Evolutionary conservation across 1,140 invertebrate genomes (phyloP).

Genomic region (Diploscapter pachys): DNA sequence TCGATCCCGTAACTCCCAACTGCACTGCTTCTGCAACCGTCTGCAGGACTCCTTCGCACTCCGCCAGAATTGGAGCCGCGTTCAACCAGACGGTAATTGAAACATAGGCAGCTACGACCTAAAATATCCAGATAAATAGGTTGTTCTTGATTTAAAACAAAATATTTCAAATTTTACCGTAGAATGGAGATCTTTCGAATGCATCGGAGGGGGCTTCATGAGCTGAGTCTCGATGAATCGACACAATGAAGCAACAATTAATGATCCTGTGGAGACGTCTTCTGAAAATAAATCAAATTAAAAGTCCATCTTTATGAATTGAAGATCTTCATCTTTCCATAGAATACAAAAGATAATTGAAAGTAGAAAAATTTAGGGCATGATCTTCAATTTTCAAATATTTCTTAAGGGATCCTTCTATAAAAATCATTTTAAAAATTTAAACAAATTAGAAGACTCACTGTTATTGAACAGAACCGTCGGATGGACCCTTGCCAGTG

Average conservation of each 20-base stretch:
- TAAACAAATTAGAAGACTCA: conserved; percentile 21
- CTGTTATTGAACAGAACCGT: conserved; percentile 48
- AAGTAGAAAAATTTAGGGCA: not conserved
- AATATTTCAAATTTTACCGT: conserved; percentile 67
- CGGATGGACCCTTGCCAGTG: conserved; percentile 42
- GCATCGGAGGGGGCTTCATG: conserved; percentile 84
- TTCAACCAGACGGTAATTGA: conserved; percentile 87
- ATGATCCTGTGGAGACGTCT: conserved; percentile 94
- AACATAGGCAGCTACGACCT: conserved; percentile 82
- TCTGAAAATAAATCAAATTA: conserved; percentile 47
- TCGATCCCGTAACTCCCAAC: conserved; percentile 91
- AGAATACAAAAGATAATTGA: not conserved
- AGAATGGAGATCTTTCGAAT: conserved; percentile 95
- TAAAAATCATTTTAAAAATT: not conserved
- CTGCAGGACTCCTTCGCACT: conserved; percentile 84
- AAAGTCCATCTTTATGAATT: not conserved
- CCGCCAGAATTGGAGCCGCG: conserved; percentile 77
- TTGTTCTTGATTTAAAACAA: not conserved
- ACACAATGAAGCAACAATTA: conserved; percentile 65
- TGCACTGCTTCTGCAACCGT: conserved; percentile 93
- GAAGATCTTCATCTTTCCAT: not conserved
- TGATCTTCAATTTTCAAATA: conserved; percentile 16
- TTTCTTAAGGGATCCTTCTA: not conserved
- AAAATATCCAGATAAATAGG: conserved; percentile 3
- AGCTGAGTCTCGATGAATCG: conserved; percentile 89